phyloP scores from a whole-genome alignment of 2,888 invertebrate species.

The Eupithecia subfuscata region DNA sequence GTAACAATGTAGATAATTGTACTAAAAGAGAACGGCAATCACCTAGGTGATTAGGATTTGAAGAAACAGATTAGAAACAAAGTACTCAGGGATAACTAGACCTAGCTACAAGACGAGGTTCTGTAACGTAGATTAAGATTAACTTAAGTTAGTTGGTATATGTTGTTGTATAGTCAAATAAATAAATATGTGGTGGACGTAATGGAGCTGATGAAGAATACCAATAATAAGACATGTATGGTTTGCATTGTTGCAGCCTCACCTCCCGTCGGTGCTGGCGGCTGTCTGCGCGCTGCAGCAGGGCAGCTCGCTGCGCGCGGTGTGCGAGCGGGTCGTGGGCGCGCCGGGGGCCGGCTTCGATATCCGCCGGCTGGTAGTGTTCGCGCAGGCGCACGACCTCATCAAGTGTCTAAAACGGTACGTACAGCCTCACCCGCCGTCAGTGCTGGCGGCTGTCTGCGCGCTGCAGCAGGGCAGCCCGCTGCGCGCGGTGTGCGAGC shows the following conservation, averaged over 20 bases:
- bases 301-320: conserved; percentile 72
- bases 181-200: no score
- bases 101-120: no score
- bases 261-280: conserved; percentile 62
- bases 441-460: conserved; percentile 63
- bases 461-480: conserved; percentile 76
- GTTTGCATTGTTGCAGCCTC: conserved; percentile 53
- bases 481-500: conserved; percentile 71
- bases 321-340: conserved; percentile 67
- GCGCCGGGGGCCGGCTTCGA: conserved; percentile 61
- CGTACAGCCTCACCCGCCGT: conserved; percentile 25
- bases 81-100: no score
- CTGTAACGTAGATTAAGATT: no score
- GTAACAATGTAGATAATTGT: no score
- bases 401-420: conserved; percentile 84
- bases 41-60: no score
- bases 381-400: conserved; percentile 84
- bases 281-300: conserved; percentile 74
- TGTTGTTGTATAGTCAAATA: no score
- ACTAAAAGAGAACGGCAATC: no score
- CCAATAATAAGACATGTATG: not conserved
- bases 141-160: no score
- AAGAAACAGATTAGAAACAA: no score
- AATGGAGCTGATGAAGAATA: conserved; percentile 25
- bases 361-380: conserved; percentile 82